Conservation (phyloP, 2,888 invertebrate genomes). For the Cephus pulcher region DNA sequence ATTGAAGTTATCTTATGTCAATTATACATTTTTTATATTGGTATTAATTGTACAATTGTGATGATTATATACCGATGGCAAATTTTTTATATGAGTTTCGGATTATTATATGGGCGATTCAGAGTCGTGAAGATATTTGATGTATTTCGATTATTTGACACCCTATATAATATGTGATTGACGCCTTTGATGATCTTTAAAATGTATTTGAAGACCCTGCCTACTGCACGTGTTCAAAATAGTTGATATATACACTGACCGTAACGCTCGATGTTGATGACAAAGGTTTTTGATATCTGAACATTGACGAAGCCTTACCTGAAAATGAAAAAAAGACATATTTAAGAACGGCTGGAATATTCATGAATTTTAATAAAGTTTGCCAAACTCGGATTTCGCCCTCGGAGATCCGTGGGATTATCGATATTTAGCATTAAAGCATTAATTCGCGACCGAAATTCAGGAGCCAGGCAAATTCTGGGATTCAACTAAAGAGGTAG, state of each 20-base stretch:
- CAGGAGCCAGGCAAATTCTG: not conserved
- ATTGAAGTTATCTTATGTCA: no score
- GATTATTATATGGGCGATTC: no score
- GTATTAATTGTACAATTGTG: no score
- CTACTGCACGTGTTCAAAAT: not conserved
- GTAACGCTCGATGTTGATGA: not conserved
- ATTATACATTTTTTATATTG: no score
- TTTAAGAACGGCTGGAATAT: not conserved
- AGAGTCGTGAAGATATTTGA: no score
- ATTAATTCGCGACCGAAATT: not conserved
- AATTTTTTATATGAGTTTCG: no score
- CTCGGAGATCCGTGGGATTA: not conserved
- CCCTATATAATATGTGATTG: no score
- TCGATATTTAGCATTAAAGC: not conserved
- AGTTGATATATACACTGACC: not conserved
- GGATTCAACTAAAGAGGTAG: conserved; percentile 5
- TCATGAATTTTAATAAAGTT: not conserved
- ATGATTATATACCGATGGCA: no score
- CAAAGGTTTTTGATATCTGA: not conserved
- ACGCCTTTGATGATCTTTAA: no score
- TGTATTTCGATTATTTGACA: no score
- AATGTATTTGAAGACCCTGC: no score
- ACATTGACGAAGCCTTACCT: not conserved
- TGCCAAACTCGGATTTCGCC: not conserved
- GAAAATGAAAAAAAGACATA: not conserved